Evolutionary conservation across 2,113 vertebrate genomes (phyloP), one percentile per base, ranked within the genome.

Genomic region (Petaurus breviceps): DNA sequence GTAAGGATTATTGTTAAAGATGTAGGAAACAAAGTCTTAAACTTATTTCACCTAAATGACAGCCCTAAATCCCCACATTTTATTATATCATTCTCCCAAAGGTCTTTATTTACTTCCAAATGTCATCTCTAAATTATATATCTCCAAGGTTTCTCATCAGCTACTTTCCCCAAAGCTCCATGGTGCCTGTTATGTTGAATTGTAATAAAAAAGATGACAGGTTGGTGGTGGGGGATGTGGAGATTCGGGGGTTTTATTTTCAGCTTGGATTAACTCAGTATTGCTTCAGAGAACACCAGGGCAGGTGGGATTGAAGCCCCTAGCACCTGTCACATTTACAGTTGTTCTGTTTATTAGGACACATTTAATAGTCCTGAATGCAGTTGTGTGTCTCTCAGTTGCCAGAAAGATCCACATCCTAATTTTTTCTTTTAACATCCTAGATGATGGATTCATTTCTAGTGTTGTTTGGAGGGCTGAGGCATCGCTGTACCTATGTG

Each of bases 81-180:
- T 97, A 97, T 97, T 98, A 97, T 97, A 96, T 96, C 91, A 96
- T 26, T 51, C 55, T 96, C 96, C 93, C 84, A 95, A 96, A 97
- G 47, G 93, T 98, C 91, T 94, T 57, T 57, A 90, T 95, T 98
- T 97, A 96, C 89, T 94, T 97, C 96, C 6, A 98, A 97, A 97
- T 97, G 96, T 96, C 97, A 98, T 92, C 55, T 94, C 53, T 92
- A 92, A 95, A 57, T 97, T 95, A 96, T 94, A 24, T 50, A 94
- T 77, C 51, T 97, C 96, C 93, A 92, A 96, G 92, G 95, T 95
- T 95, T 98, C 97, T 94, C 95, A 94, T 97, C 96, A 96, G 94
- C 49, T 96, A n/a, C 51, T 89, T 97, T 98, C 68, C 68, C 77
- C 95, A 94, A 97, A 98, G 93, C 93, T 97, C 77, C 91, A 49